Evolutionary conservation across 2,113 vertebrate species (phyloP).

Genomic region (Antennarius striatus): DNA sequence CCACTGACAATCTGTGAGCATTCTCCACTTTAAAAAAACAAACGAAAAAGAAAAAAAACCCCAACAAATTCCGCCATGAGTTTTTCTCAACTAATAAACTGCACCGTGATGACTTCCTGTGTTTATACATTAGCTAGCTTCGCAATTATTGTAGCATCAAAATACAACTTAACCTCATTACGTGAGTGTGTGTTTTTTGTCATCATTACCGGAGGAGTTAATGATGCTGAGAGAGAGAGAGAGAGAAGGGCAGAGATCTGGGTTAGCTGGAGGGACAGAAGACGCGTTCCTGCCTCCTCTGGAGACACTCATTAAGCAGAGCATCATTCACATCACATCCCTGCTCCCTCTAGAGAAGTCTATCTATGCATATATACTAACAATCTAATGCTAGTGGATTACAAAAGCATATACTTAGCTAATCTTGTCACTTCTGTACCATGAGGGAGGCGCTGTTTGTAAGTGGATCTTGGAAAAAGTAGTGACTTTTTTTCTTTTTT

Average conservation of each 20-base stretch:
- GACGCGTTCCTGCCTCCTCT: conserved; percentile 66
- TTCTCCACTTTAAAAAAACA: not conserved
- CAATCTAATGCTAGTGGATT: conserved; percentile 13
- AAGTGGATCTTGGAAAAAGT: conserved; percentile 5
- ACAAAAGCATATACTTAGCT: conserved; percentile 32
- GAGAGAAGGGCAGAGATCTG: conserved; percentile 48
- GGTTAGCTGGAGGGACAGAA: conserved; percentile 58
- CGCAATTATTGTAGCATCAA: conserved; percentile 44
- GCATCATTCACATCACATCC: conserved; percentile 41
- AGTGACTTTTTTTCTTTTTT: not conserved
- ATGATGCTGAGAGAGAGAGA: conserved; percentile 68
- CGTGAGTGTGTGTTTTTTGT: conserved; percentile 54
- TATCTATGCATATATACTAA: conserved; percentile 45
- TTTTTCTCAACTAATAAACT: conserved; percentile 22
- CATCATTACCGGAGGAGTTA: conserved; percentile 68
- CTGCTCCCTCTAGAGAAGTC: conserved; percentile 19
- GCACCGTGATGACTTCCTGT: conserved; percentile 16
- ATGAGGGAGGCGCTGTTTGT: not conserved
- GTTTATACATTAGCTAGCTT: conserved; percentile 34
- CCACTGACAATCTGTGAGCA: not conserved
- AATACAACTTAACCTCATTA: conserved; percentile 54
- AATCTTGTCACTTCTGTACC: not conserved
- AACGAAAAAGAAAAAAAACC: not conserved
- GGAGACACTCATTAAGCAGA: conserved; percentile 69
- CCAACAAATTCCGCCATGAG: not conserved